These are phyloP conservation scores for Limnephilus rhombicus DNA, from an alignment of 2,888 invertebrate species.

Conservation along the genomic window DNA sequence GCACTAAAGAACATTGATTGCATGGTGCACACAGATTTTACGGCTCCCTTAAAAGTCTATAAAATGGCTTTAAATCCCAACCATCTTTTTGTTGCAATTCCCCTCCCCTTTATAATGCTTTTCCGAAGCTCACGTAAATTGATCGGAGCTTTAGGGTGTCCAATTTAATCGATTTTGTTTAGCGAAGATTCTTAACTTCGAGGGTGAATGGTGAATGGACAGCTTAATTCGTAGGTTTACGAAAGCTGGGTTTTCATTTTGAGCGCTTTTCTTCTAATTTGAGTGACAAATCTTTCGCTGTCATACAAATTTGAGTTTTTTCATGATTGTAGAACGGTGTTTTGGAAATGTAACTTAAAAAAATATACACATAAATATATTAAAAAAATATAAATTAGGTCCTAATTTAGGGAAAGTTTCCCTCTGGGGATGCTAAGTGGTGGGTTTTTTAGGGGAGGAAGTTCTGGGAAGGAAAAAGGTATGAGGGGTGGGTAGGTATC, in stretches of 20 bases:
- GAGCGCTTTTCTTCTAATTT: not conserved
- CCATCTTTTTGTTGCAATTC: not conserved
- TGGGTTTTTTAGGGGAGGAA: too few species aligned
- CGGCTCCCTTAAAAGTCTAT: not conserved
- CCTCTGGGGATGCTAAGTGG: too few species aligned
- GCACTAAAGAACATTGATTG: not conserved
- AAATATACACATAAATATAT: too few species aligned
- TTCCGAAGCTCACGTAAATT: not conserved
- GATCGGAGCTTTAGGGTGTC: not conserved
- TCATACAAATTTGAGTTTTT: too few species aligned
- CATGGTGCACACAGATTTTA: not conserved
- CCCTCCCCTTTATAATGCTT: not conserved
- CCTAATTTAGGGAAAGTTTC: too few species aligned
- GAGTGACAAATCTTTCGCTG: not conserved
- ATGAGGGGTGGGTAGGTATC: too few species aligned
- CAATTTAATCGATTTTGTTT: not conserved
- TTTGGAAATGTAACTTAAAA: too few species aligned
- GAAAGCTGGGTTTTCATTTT: not conserved
- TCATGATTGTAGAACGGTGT: not conserved
- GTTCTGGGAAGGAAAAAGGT: too few species aligned
- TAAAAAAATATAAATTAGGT: too few species aligned
- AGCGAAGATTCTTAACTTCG: not conserved
- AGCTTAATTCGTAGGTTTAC: not conserved
- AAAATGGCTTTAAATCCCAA: not conserved
- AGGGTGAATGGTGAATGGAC: not conserved